Base-by-base conservation (phyloP, 2,797 vertebrate genomes). In the Xiphorhynchus erythropygius region DNA sequence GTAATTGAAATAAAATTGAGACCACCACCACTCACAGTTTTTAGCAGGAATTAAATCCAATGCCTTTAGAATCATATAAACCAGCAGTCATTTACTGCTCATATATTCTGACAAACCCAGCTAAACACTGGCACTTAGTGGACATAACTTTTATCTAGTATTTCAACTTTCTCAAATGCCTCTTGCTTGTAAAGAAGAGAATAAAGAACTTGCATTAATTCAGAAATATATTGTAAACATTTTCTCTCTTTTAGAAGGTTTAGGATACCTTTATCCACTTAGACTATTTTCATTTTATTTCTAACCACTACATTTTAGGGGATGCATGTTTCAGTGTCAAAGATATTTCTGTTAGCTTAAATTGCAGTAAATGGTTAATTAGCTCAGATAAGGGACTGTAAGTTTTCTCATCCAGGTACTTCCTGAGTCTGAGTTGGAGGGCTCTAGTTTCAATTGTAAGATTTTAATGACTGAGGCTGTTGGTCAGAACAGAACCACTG, bases 91-190 rank as follows among this genome's bases (percentile, higher is more conserved):
- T 60, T 78, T 88, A 24, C 59, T 79, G 69, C 28, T 78, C 25
- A 18, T 35, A 30, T 35, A 65, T 32, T 86, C 57, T 73, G 69
- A 87, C 53, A 92, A 95, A 91, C 27, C 59, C 8, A 64, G 59
- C 55, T 92, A 52, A 96, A 95, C 62, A 75, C 37, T 79, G 85
- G 87, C 59, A 81, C 80, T 88, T 42, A 84, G 42, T 59, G 87
- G 84, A 78, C 27, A n/a, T 22, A 85, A 37, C 41, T 73, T 62
- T 75, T 57, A 83, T 11, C 16, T 49, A 81, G 4, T 62, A 83
- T 52, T 89, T 84, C 33, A 65, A 2, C n/a, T 62, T 86, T 62
- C 22, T 87, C 14, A 68, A 71, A 71, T 3, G 3, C 7, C 41
- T 33, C 23, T 77, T 82, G 39, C 53, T 71, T 69, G 25, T 16